Percentiles rank a stretch among this genome's conserved stretches.
phyloP scores from a whole-genome alignment of 2,797 vertebrate genomes.

The Erethizon dorsatum region DNA sequence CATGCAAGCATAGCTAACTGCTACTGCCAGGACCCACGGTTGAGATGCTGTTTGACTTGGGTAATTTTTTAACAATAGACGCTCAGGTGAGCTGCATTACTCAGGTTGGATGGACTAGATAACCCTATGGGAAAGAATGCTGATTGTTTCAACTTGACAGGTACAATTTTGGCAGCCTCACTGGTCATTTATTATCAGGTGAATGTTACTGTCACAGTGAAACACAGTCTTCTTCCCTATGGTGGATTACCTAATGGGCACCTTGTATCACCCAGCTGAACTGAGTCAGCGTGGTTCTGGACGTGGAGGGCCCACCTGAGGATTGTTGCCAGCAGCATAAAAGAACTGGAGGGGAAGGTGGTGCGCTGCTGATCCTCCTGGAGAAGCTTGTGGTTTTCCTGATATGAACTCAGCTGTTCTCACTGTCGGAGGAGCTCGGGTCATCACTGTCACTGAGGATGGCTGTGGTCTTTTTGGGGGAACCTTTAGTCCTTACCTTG shows the following conservation, averaged over 20 bases:
- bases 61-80: slow-evolving; percentile 72
- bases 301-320: neutral
- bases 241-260: neutral
- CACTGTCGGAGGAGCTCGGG: too few relatives aligned
- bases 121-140: slow-evolving; percentile 63
- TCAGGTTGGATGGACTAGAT: slow-evolving; percentile 57
- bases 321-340: neutral
- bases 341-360: neutral
- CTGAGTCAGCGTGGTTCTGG: neutral
- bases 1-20: neutral
- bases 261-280: neutral
- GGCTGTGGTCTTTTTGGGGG: neutral
- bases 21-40: neutral
- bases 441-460: neutral
- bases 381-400: neutral
- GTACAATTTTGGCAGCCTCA: slow-evolving; percentile 44
- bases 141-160: slow-evolving; percentile 52
- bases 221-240: neutral
- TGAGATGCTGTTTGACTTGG: slow-evolving; percentile 57
- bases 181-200: slow-evolving; percentile 38
- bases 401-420: neutral
- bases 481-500: neutral
- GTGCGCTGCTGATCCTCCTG: neutral
- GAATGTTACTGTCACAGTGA: neutral
- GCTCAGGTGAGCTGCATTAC: neutral